These are phyloP conservation scores for Drosophila dives DNA, from an alignment of 2,888 invertebrate species.

Conservation along the genomic window DNA sequence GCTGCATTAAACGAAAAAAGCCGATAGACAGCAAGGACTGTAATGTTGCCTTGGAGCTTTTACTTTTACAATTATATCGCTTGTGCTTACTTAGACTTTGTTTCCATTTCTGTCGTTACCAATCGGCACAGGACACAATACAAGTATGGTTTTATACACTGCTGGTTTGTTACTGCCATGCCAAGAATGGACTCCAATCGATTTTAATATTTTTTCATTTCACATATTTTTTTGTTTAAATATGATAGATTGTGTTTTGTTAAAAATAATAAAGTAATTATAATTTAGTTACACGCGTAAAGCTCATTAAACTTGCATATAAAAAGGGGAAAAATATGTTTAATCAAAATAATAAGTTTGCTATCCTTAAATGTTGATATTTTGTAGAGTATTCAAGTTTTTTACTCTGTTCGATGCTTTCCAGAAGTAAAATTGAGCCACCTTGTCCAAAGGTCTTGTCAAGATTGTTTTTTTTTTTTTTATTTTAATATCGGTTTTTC, in stretches of 20 bases:
- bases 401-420: not conserved
- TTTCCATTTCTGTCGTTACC: not conserved
- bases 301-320: not conserved
- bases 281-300: not conserved
- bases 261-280: not conserved
- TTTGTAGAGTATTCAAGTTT: not conserved
- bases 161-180: not conserved
- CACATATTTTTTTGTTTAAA: not conserved
- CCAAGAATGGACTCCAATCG: not conserved
- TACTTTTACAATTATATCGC: not conserved
- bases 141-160: not conserved
- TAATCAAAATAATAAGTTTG: not conserved
- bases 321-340: not conserved
- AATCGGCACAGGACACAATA: not conserved
- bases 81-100: not conserved
- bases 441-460: not conserved
- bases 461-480: not conserved
- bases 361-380: not conserved
- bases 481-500: not conserved
- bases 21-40: not conserved
- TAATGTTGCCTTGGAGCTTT: not conserved
- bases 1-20: not conserved
- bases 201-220: not conserved
- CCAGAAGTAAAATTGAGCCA: not conserved
- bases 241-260: not conserved